phyloP scores from a whole-genome alignment of 2,797 vertebrate genomes.

The Poeciliopsis paucimaculata region DNA sequence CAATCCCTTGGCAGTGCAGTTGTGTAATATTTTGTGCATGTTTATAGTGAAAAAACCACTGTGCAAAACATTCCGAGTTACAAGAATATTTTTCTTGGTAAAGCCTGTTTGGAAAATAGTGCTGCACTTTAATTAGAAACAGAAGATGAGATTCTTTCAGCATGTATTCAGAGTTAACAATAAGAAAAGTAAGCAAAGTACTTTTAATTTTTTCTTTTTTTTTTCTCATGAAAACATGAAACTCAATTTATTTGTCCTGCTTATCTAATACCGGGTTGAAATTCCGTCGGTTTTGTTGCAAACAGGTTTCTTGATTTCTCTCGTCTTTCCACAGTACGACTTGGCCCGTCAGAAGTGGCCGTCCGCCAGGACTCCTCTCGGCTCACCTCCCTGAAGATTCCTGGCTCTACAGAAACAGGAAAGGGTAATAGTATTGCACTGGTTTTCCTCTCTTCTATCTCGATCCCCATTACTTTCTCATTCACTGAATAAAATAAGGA shows the following conservation, averaged over 20 bases:
- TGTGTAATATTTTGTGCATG: conserved; percentile 68
- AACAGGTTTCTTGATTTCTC: conserved; percentile 78
- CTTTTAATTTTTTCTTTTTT: conserved; percentile 19
- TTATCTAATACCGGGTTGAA: conserved; percentile 73
- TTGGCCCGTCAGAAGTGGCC: conserved; percentile 78
- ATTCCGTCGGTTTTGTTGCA: conserved; percentile 74
- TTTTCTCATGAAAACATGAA: background rate
- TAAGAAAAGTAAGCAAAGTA: conserved; percentile 43
- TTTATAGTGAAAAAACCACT: conserved; percentile 74
- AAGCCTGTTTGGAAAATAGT: conserved; percentile 75
- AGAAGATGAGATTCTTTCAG: conserved; percentile 69
- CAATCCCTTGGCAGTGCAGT: conserved; percentile 59
- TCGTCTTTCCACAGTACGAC: conserved; percentile 78
- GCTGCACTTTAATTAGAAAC: conserved; percentile 81
- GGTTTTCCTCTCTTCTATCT: conserved; percentile 75
- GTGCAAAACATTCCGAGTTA: conserved; percentile 72
- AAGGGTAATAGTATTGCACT: conserved; percentile 85
- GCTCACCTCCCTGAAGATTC: conserved; percentile 76
- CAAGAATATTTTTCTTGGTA: conserved; percentile 79
- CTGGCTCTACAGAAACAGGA: conserved; percentile 85
- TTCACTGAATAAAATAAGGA: conserved; percentile 64
- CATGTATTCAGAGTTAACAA: conserved; percentile 50
- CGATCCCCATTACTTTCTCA: conserved; percentile 59
- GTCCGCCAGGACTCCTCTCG: conserved; percentile 85
- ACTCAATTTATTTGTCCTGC: conserved; percentile 56